A percentile compares a stretch with the other conserved stretches of the same genome.
Conservation (phyloP, 2,797 vertebrate species). For the Gallirallus australis region DNA sequence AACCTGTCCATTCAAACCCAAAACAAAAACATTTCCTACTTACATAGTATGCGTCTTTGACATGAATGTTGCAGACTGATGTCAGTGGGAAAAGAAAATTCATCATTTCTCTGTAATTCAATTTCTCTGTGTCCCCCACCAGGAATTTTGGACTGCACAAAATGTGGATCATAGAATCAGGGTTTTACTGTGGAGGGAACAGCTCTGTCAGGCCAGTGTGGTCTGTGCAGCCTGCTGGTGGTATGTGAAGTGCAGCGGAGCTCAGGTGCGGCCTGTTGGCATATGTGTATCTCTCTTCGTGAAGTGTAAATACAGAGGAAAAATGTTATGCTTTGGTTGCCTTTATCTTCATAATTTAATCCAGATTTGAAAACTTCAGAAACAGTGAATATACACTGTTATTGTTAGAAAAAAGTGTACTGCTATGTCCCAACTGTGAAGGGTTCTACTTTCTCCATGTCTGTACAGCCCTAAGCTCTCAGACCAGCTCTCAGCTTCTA, state of each 20-base stretch:
- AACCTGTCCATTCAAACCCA: no score
- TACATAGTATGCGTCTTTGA: neutral
- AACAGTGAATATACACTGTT: neutral
- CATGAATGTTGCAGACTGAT: neutral
- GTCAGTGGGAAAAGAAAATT: neutral
- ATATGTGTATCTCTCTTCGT: neutral
- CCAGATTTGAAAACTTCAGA: neutral
- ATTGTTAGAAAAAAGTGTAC: neutral
- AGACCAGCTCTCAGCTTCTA: neutral
- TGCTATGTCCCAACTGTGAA: accelerated
- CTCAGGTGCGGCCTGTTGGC: neutral
- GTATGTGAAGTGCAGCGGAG: neutral
- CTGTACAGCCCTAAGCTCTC: neutral
- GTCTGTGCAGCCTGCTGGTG: neutral
- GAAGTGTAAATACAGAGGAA: neutral
- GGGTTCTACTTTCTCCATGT: neutral
- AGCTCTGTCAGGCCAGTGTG: accelerated
- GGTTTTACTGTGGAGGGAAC: neutral
- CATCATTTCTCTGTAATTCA: neutral
- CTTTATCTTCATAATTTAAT: neutral
- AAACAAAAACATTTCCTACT: neutral
- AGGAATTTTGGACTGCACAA: neutral
- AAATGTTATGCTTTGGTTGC: neutral
- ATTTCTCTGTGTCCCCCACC: neutral
- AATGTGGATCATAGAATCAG: neutral